Base-by-base conservation (phyloP, 2,888 invertebrate genomes). In the Syrista parreyssii region DNA sequence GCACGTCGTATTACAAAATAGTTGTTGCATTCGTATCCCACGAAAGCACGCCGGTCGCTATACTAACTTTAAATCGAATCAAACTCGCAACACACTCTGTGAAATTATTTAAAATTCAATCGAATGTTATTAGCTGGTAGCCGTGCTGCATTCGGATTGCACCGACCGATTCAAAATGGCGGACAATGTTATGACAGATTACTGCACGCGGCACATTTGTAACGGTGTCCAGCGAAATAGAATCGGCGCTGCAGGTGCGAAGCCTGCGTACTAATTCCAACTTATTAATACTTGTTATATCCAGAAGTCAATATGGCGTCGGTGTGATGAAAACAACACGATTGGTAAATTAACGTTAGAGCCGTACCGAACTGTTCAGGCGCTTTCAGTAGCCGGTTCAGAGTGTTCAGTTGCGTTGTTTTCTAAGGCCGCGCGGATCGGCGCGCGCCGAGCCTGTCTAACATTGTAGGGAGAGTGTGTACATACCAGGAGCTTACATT, bases 381-480 rank as follows among this genome's bases (percentile, higher is more conserved):
- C 81, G 83, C 85, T 85, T 87, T 87, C 87, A 85, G 86, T 82
- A 82, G 83, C 85, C 87, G 83, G 86, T 88, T 87, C 85, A 86
- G 86, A 84, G 82, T 86, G 86, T 87, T 88, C 87, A 87, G 83
- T 83, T 84, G 82, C 85, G 87, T 86, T 85, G 86, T 88, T 86
- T 87, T 85, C 86, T 85, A 86, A 86, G 84, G 85, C 85, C 82
- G 84, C 84, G 84, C 84, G 83, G 82, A 80, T 82, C 84, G 82
- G 83, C 87, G 83, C 83, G 85, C 88, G 86, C 86, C 83, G 85
- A 81, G 74, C 80, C 78, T 78, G 78, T 74, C 71, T 74, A 78
- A 75, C 73, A 75, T 75, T 75, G 69, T 76, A n/a, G n/a, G n/a
- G n/a, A n/a, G 74, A 72, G 75, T 73, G 75, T 73, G 78, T 40